These are phyloP conservation scores for Erpornis zantholeuca DNA, from an alignment of 2,113 vertebrate species.

Conservation along the genomic window DNA sequence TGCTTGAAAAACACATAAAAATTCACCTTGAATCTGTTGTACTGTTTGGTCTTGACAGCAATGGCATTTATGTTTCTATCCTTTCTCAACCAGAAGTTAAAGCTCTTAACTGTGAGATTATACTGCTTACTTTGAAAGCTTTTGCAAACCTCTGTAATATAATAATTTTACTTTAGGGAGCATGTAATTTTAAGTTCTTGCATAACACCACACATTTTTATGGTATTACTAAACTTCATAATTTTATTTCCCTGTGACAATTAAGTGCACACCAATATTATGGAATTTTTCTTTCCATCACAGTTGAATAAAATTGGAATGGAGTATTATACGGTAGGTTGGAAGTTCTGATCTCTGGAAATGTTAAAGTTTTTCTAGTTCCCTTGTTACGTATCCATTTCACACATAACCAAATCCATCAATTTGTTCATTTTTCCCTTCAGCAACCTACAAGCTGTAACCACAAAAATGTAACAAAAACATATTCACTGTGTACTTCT, in stretches of 20 bases:
- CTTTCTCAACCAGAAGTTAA: conserved; percentile 58
- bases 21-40: conserved; percentile 40
- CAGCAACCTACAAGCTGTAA: conserved; percentile 59
- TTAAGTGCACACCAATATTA: conserved; percentile 71
- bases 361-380: conserved; percentile 65
- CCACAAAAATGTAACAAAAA: conserved; percentile 51
- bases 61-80: conserved; percentile 46
- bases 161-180: conserved; percentile 76
- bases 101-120: conserved; percentile 67
- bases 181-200: conserved; percentile 73
- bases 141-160: conserved; percentile 61
- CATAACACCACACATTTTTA: conserved; percentile 73
- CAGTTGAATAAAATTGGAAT: conserved; percentile 68
- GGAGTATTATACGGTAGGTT: conserved; percentile 32
- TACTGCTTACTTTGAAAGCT: conserved; percentile 69
- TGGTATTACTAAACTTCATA: conserved; percentile 73
- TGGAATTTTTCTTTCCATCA: conserved; percentile 62
- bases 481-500: background rate
- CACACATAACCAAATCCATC: conserved; percentile 70
- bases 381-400: conserved; percentile 70
- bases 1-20: conserved; percentile 19
- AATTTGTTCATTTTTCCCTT: conserved; percentile 60
- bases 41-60: conserved; percentile 26
- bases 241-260: conserved; percentile 79
- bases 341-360: conserved; percentile 65